phyloP scores from a whole-genome alignment of 2,888 invertebrate genomes.

The Tenthredo livida region DNA sequence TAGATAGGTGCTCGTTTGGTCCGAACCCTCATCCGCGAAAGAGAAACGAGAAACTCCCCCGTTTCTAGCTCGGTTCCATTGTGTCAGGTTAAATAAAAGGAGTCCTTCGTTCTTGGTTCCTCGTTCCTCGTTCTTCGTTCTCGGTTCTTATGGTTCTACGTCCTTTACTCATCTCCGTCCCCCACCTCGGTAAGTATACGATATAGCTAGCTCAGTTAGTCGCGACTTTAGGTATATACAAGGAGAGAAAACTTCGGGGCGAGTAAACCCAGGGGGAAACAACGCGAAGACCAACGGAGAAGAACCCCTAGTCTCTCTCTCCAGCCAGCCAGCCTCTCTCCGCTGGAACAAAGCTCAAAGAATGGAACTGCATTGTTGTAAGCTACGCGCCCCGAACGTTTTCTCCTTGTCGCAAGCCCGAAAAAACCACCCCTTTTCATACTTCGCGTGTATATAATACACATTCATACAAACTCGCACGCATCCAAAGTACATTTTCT shows the following conservation, averaged over 20 bases:
- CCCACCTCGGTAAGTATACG: background rate
- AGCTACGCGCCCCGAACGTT: conserved; percentile 21
- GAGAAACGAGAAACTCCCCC: conserved; percentile 13
- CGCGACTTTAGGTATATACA: conserved; percentile 11
- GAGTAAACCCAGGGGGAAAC: background rate
- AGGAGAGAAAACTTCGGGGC: background rate
- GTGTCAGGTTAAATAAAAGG: conserved; percentile 39
- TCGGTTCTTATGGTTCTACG: conserved; percentile 10
- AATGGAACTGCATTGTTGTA: conserved; percentile 36
- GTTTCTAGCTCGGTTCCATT: conserved; percentile 7
- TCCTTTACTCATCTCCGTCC: background rate
- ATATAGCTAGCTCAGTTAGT: background rate
- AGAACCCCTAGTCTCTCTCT: background rate
- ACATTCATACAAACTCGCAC: conserved; percentile 36
- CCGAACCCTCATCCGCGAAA: conserved; percentile 3
- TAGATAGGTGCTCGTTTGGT: conserved; percentile 9
- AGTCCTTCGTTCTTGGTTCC: conserved; percentile 5
- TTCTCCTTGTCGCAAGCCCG: conserved; percentile 37
- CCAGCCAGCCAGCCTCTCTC: background rate
- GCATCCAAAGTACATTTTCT: background rate
- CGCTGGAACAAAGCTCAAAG: conserved; percentile 39
- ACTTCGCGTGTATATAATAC: background rate
- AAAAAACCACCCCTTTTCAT: conserved; percentile 2
- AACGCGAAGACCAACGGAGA: background rate
- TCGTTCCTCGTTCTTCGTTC: background rate